Conservation (phyloP, 2,888 invertebrate species). For the Argynnis bischoffii region DNA sequence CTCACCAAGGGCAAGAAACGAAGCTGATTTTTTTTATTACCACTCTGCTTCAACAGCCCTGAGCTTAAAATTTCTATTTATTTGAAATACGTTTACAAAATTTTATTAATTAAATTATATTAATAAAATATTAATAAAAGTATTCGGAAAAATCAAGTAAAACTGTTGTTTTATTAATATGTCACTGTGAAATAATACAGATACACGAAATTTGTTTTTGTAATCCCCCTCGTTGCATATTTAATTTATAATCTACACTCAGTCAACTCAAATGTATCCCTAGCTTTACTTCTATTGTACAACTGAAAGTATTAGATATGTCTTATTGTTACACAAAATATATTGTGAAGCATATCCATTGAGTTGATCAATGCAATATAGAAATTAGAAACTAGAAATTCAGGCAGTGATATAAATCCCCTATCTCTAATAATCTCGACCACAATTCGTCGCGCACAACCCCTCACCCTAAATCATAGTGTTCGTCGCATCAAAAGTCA, state of each 20-base stretch:
- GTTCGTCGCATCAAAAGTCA: constrained; percentile 69
- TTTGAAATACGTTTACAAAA: constrained; percentile 67
- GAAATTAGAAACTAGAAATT: constrained; percentile 65
- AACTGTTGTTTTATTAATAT: constrained; percentile 26
- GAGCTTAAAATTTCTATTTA: constrained; percentile 65
- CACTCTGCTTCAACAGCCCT: constrained; percentile 48
- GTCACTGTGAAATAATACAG: constrained; percentile 34
- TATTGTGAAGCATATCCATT: constrained; percentile 13
- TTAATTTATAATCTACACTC: constrained; percentile 39
- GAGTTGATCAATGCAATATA: constrained; percentile 54
- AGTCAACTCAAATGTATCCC: constrained; percentile 33
- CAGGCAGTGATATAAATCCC: constrained; percentile 71
- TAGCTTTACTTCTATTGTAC: constrained; percentile 18
- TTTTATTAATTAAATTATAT: no score
- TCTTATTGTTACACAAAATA: constrained; percentile 1
- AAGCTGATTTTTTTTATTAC: constrained; percentile 78
- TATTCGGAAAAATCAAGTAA: constrained; percentile 19
- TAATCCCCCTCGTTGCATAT: constrained; percentile 36
- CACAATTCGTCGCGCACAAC: constrained; percentile 72
- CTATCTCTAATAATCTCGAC: constrained; percentile 70
- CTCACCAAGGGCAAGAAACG: constrained; percentile 54
- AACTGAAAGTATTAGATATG: not conserved
- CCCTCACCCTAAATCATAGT: constrained; percentile 77
- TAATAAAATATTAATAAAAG: no score
- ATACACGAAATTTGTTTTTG: constrained; percentile 31